phyloP scores from a whole-genome alignment of 2,113 vertebrate genomes.

The Cygnus buccinator region DNA sequence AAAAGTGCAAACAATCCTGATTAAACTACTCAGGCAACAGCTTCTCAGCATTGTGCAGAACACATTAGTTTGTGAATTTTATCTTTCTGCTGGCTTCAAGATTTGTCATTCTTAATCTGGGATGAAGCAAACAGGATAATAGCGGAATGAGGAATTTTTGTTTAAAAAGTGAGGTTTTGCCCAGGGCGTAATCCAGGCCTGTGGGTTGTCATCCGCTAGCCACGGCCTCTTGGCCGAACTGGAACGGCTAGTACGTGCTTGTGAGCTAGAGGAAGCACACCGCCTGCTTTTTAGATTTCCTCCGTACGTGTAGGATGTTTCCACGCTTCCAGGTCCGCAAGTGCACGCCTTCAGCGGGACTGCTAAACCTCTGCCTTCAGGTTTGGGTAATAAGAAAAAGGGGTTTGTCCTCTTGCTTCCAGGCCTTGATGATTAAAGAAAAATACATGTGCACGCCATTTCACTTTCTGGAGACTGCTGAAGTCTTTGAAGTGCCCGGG shows the following conservation, averaged over 20 bases:
- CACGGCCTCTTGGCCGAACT: neutral
- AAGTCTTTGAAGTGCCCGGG: neutral
- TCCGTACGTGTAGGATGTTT: neutral
- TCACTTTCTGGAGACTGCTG: neutral
- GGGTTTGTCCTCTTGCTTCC: neutral
- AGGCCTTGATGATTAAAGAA: neutral
- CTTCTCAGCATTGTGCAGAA: neutral
- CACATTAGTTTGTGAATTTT: neutral
- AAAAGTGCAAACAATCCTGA: neutral
- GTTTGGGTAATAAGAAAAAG: neutral
- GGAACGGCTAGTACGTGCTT: neutral
- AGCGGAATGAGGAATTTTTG: no score
- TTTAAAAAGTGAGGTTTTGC: neutral
- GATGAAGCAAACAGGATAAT: neutral
- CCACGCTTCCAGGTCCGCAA: neutral
- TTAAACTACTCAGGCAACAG: neutral
- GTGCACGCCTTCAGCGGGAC: neutral
- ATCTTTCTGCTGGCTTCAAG: neutral
- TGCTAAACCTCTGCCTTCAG: neutral
- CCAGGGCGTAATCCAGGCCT: neutral
- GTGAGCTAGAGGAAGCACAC: neutral
- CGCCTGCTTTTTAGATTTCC: neutral
- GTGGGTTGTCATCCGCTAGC: neutral
- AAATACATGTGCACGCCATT: rapidly evolving
- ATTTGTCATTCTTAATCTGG: neutral